Percentiles rank a stretch among this genome's conserved stretches.
phyloP scores from a whole-genome alignment of 2,113 vertebrate species.

The Alexandromys fortis region DNA sequence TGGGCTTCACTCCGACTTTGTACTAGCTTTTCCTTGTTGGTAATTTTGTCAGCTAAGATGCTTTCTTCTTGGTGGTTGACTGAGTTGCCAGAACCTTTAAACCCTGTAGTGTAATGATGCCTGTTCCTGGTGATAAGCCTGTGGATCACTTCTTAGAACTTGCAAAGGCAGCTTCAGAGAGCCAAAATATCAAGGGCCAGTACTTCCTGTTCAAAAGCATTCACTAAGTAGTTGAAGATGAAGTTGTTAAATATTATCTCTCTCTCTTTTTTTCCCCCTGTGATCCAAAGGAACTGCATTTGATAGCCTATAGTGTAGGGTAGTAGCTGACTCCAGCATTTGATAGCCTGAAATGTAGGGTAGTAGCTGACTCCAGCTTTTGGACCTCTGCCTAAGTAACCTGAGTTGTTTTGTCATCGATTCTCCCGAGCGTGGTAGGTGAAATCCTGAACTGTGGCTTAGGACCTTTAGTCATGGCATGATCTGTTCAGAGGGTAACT shows the following conservation, averaged over 20 bases:
- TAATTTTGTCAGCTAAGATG: background rate
- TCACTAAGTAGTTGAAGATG: conserved; percentile 30
- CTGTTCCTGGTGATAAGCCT: background rate
- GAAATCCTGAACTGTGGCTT: background rate
- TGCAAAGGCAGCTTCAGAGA: background rate
- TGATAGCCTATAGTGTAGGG: background rate
- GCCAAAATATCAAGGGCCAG: background rate
- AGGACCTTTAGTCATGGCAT: conserved; percentile 20
- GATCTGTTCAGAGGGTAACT: background rate
- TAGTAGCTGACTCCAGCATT: background rate
- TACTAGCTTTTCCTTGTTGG: background rate
- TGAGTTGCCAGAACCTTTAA: background rate
- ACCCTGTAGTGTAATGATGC: background rate
- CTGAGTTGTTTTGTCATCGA: background rate
- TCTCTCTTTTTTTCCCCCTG: background rate
- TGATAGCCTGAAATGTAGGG: background rate
- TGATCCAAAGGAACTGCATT: background rate
- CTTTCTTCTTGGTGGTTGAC: background rate
- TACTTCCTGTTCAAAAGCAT: background rate
- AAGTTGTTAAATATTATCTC: conserved; percentile 30
- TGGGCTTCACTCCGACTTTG: background rate
- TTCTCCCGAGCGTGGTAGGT: background rate
- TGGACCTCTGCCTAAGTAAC: background rate
- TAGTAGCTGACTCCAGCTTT: background rate
- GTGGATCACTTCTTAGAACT: background rate